Conservation (phyloP, 2,113 vertebrate genomes). For the Himantopus leucocephalus region DNA sequence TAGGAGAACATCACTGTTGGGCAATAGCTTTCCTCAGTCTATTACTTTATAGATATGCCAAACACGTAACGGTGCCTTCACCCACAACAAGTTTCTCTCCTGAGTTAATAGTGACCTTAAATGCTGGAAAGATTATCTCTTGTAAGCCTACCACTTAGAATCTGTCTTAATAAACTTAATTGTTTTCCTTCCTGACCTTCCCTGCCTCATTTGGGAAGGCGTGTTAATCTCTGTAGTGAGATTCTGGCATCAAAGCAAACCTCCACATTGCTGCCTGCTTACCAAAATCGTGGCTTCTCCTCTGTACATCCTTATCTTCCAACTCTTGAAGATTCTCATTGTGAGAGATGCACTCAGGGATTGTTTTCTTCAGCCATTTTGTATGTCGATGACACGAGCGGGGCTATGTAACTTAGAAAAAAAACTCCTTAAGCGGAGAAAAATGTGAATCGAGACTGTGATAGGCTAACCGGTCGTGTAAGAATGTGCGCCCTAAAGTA, state of each 20-base stretch:
- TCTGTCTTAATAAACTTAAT: not conserved
- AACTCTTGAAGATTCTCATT: not conserved
- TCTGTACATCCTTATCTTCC: not conserved
- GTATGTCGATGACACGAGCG: too few relatives aligned
- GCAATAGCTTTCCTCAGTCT: not conserved
- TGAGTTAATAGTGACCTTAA: not conserved
- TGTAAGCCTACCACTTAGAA: not conserved
- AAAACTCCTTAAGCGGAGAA: too few relatives aligned
- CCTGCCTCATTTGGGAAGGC: not conserved
- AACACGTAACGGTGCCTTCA: not conserved
- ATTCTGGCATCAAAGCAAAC: not conserved
- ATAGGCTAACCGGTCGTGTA: too few relatives aligned
- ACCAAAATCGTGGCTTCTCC: not conserved
- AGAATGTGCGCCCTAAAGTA: too few relatives aligned
- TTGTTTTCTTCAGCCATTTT: too few relatives aligned
- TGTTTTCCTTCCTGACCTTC: not conserved
- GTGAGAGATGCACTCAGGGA: too few relatives aligned
- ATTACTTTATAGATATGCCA: not conserved
- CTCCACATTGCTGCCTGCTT: fast-evolving
- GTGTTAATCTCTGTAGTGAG: not conserved
- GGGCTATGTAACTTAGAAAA: too few relatives aligned
- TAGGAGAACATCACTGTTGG: not conserved
- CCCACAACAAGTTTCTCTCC: not conserved
- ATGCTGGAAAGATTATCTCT: not conserved
- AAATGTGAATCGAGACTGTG: too few relatives aligned